Evolutionary conservation across 1,140 invertebrate species (phyloP).

Genomic region (Drosophila burlai): DNA sequence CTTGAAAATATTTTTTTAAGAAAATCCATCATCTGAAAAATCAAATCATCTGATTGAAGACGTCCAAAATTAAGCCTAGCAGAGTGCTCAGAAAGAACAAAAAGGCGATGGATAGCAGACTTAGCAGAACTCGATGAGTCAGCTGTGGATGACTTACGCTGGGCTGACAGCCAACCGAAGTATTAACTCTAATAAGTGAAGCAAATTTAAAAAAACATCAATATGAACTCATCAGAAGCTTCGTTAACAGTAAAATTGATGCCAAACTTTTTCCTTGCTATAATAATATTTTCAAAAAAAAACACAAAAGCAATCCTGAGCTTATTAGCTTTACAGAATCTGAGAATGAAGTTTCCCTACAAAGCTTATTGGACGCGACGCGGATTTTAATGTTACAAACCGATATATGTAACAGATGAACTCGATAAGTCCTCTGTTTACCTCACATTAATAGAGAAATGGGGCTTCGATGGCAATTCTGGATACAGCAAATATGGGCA

Average conservation of each 20-base stretch:
- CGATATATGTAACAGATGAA: neutral
- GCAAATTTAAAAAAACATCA: no score
- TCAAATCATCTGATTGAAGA: no score
- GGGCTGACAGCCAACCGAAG: no score
- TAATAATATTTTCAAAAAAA: slow-evolving; percentile 16
- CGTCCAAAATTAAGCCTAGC: no score
- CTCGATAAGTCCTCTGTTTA: neutral
- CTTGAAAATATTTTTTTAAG: no score
- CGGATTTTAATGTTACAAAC: slow-evolving; percentile 14
- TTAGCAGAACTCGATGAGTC: no score
- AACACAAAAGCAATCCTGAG: slow-evolving; percentile 14
- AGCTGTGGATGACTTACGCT: no score
- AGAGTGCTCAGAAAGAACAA: no score
- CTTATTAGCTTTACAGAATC: slow-evolving; percentile 11
- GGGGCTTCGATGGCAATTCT: neutral
- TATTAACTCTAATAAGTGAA: no score
- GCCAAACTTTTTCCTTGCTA: slow-evolving; percentile 12
- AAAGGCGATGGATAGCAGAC: no score
- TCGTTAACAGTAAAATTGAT: slow-evolving; percentile 6
- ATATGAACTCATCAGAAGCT: slow-evolving; percentile 5
- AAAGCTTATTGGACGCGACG: slow-evolving; percentile 4
- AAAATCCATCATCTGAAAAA: no score
- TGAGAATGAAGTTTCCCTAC: slow-evolving; percentile 1
- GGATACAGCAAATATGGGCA: neutral
- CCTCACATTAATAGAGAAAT: neutral